phyloP scores from a whole-genome alignment of 2,888 invertebrate genomes.

The Gastrophysa polygoni region DNA sequence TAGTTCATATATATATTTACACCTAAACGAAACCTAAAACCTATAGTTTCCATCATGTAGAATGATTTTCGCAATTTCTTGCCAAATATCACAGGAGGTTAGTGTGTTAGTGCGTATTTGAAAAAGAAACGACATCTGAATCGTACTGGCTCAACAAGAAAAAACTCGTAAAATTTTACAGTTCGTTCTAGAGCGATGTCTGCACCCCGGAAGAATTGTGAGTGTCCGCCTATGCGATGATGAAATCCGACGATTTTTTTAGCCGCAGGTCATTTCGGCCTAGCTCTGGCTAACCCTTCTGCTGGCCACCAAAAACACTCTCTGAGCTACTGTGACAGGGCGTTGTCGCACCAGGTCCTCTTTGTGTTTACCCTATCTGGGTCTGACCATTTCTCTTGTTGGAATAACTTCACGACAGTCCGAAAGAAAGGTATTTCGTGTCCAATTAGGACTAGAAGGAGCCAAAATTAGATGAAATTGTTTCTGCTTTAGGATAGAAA shows the following conservation, averaged over 20 bases:
- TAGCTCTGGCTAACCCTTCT: conserved; percentile 31
- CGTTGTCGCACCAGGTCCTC: conserved; percentile 28
- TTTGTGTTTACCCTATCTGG: conserved; percentile 27
- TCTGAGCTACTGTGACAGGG: conserved; percentile 25
- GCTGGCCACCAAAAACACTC: not conserved
- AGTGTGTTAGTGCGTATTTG: too few relatives aligned
- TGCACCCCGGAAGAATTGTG: not conserved
- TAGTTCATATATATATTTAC: too few relatives aligned
- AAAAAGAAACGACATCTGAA: too few relatives aligned
- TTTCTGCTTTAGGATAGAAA: not conserved
- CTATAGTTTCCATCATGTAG: too few relatives aligned
- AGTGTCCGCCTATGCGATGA: conserved; percentile 40
- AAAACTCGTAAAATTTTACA: too few relatives aligned
- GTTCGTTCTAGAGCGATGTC: too few relatives aligned
- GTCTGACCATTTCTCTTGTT: conserved; percentile 15
- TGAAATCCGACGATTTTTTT: conserved; percentile 35
- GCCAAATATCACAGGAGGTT: too few relatives aligned
- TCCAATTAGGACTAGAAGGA: conserved; percentile 13
- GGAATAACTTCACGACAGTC: not conserved
- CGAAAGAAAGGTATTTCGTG: conserved; percentile 12
- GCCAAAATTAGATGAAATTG: not conserved
- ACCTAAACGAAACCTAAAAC: too few relatives aligned
- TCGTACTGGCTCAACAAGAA: too few relatives aligned
- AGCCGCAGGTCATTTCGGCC: conserved; percentile 47
- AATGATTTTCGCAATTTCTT: too few relatives aligned